phyloP scores from a whole-genome alignment of 2,888 invertebrate genomes.

The Stenotaenia linearis region DNA sequence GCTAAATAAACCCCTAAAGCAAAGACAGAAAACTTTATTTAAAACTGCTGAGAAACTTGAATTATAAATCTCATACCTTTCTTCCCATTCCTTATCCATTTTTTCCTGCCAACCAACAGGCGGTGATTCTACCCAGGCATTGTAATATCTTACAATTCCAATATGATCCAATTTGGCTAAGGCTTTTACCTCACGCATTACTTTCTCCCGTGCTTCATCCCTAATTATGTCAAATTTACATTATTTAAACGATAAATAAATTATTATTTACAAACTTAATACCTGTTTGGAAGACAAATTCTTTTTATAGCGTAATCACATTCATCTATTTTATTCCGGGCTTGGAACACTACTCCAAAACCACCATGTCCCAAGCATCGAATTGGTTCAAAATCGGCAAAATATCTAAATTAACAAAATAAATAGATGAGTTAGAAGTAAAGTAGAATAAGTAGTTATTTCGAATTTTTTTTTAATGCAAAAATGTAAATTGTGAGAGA shows the following conservation, averaged over 20 bases:
- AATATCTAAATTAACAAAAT: conserved; percentile 56
- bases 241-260: not conserved
- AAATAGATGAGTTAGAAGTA: not conserved
- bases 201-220: conserved; percentile 73
- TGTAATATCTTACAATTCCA: conserved; percentile 91
- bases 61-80: conserved; percentile 43
- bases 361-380: conserved; percentile 82
- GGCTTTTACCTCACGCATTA: conserved; percentile 90
- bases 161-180: conserved; percentile 90
- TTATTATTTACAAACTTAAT: not conserved
- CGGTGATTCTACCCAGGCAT: conserved; percentile 92
- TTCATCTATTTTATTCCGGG: conserved; percentile 87
- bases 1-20: not conserved
- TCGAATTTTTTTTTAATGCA: too few species aligned
- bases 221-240: conserved; percentile 50
- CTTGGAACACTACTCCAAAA: conserved; percentile 95
- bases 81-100: too few species aligned
- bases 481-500: too few species aligned
- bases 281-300: conserved; percentile 69
- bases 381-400: conserved; percentile 75
- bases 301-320: conserved; percentile 92
- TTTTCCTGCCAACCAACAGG: conserved; percentile 83
- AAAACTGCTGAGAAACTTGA: not conserved
- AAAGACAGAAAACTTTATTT: too few species aligned
- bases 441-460: too few species aligned